These are phyloP conservation scores for Ophioderma brevispina DNA, from an alignment of 35 echinoderm and acorn worm genomes.

Conservation along the genomic window DNA sequence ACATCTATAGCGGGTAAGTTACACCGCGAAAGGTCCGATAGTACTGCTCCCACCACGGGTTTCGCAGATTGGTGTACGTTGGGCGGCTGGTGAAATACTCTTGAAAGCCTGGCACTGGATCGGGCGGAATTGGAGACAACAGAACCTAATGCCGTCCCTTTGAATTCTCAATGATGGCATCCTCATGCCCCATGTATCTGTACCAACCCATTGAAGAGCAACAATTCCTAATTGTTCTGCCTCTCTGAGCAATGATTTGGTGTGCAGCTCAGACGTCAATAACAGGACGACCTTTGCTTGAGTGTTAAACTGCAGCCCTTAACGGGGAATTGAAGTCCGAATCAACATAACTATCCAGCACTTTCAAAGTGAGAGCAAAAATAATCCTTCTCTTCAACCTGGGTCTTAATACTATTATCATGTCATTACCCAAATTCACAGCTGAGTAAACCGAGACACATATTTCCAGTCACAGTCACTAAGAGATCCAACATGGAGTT, in stretches of 20 bases:
- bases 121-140: conserved; percentile 29
- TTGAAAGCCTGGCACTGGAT: conserved; percentile 40
- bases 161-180: conserved; percentile 60
- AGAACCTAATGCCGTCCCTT: conserved; percentile 39
- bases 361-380: conserved; percentile 64
- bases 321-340: conserved; percentile 27
- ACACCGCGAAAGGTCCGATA: conserved; percentile 71
- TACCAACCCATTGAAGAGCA: conserved; percentile 87
- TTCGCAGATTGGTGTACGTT: conserved; percentile 63
- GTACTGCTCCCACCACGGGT: conserved; percentile 87
- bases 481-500: conserved; percentile 42
- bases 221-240: conserved; percentile 48
- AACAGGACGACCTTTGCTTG: conserved; percentile 72
- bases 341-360: conserved; percentile 1
- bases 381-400: conserved; percentile 12
- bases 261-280: conserved; percentile 75
- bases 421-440: conserved; percentile 75
- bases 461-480: conserved; percentile 81
- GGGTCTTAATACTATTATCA: conserved; percentile 44
- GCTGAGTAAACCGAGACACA: conserved; percentile 81
- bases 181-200: conserved; percentile 86
- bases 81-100: conserved; percentile 59
- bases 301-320: conserved; percentile 38
- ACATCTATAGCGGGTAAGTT: conserved; percentile 12
- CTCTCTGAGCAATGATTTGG: conserved; percentile 56